A percentile compares a stretch with the other conserved stretches of the same genome.
phyloP scores from a whole-genome alignment of 2,797 vertebrate genomes.

The Gastrophryne carolinensis region DNA sequence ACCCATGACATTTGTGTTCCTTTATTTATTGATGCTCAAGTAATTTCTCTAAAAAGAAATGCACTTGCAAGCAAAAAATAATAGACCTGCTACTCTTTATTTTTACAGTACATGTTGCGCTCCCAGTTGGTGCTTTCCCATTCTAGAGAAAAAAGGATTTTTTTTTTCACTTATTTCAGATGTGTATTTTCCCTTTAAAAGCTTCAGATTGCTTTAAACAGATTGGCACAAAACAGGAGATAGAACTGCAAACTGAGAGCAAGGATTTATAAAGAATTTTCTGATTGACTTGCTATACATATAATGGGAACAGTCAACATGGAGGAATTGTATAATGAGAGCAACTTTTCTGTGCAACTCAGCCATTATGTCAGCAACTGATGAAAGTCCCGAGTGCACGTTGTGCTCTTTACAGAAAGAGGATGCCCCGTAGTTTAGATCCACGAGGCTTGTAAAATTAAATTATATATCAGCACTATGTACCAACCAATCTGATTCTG shows the following conservation, averaged over 20 bases:
- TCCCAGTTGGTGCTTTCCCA: constrained; percentile 42
- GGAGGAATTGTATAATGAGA: constrained; percentile 17
- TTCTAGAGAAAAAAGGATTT: constrained; percentile 12
- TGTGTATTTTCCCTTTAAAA: constrained; percentile 20
- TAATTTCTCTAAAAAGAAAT: constrained; percentile 2
- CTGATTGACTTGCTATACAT: constrained; percentile 52
- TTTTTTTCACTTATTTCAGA: constrained; percentile 25
- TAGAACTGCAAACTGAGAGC: constrained; percentile 47
- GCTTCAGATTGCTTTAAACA: constrained; percentile 53
- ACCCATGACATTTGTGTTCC: neutral
- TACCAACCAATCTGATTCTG: constrained; percentile 22
- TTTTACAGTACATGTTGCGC: neutral
- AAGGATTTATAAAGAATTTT: constrained; percentile 45
- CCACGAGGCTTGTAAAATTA: constrained; percentile 46
- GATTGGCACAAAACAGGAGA: constrained; percentile 25
- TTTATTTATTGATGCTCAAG: neutral
- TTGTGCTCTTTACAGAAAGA: constrained; percentile 33
- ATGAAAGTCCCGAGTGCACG: constrained; percentile 26
- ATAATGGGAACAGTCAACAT: constrained; percentile 37
- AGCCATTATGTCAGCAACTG: constrained; percentile 25
- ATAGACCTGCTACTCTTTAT: constrained; percentile 5
- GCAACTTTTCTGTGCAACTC: constrained; percentile 17
- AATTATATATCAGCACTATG: constrained; percentile 50
- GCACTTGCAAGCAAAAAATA: constrained; percentile 14
- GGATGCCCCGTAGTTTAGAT: constrained; percentile 45